These are phyloP conservation scores for Nemoura dubitans DNA, from an alignment of 2,888 invertebrate genomes.

Conservation along the genomic window DNA sequence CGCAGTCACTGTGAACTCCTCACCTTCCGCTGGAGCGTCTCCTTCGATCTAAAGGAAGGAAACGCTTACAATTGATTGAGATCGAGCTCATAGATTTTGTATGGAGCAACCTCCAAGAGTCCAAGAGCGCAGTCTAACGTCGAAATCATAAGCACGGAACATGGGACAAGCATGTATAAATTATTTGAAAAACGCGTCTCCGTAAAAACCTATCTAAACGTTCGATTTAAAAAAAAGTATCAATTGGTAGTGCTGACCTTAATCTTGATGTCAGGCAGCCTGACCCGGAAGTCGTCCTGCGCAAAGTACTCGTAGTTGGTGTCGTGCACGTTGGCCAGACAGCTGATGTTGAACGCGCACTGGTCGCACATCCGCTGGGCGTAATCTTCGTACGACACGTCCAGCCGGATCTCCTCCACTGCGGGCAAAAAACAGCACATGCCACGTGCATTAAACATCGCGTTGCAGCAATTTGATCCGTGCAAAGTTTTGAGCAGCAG, in stretches of 20 bases:
- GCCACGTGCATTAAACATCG: not conserved
- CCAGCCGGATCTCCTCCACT: constrained; percentile 73
- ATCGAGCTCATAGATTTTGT: too few relatives aligned
- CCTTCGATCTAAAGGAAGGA: constrained; percentile 58
- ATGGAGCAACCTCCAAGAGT: too few relatives aligned
- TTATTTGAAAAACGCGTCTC: too few relatives aligned
- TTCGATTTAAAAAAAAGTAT: too few relatives aligned
- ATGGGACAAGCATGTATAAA: too few relatives aligned
- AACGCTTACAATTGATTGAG: not conserved
- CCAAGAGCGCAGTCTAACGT: too few relatives aligned
- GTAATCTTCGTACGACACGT: constrained; percentile 83
- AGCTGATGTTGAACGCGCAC: constrained; percentile 84
- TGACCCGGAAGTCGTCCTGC: constrained; percentile 87
- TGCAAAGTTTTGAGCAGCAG: too few relatives aligned
- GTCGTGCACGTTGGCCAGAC: constrained; percentile 79
- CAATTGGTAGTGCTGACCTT: too few relatives aligned
- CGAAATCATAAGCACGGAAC: too few relatives aligned
- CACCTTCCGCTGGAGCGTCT: constrained; percentile 59
- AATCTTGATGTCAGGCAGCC: constrained; percentile 89
- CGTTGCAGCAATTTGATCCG: not conserved
- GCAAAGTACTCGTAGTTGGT: constrained; percentile 88
- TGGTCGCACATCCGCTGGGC: constrained; percentile 79
- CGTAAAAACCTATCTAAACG: too few relatives aligned
- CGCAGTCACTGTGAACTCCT: constrained; percentile 67
- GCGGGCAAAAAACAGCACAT: constrained; percentile 44